These are phyloP conservation scores for Pogonus chalceus DNA, from an alignment of 1,140 invertebrate species.

Conservation along the genomic window DNA sequence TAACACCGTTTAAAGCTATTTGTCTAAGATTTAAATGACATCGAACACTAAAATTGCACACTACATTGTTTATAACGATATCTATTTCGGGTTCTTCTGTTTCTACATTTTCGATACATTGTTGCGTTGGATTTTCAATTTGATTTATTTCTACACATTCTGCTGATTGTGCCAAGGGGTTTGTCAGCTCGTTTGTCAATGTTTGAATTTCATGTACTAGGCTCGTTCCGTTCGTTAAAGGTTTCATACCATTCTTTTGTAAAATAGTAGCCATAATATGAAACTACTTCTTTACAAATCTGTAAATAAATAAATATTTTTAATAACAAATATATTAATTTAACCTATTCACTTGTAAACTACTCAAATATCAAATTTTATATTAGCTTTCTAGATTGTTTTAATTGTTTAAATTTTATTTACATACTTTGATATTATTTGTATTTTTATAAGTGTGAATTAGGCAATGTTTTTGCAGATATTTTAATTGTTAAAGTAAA, in stretches of 20 bases:
- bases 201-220: constrained; percentile 39
- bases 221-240: constrained; percentile 48
- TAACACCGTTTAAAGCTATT: constrained; percentile 81
- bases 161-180: constrained; percentile 28
- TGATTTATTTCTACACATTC: constrained; percentile 21
- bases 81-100: constrained; percentile 64
- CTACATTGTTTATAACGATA: constrained; percentile 97
- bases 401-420: too few species aligned
- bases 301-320: too few species aligned
- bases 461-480: too few species aligned
- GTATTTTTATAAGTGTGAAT: too few species aligned
- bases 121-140: constrained; percentile 32
- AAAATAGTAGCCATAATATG: constrained; percentile 55
- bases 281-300: too few species aligned
- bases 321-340: too few species aligned
- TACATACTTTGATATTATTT: too few species aligned
- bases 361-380: too few species aligned
- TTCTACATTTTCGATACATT: constrained; percentile 35
- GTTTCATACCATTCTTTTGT: constrained; percentile 62
- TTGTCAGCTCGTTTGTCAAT: constrained; percentile 22
- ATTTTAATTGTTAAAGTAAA: too few species aligned
- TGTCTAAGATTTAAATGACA: constrained; percentile 94
- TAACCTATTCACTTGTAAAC: too few species aligned
- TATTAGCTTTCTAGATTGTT: too few species aligned
- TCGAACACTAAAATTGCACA: constrained; percentile 93